Conservation (phyloP, 2,797 vertebrate species). For the Periparus ater region DNA sequence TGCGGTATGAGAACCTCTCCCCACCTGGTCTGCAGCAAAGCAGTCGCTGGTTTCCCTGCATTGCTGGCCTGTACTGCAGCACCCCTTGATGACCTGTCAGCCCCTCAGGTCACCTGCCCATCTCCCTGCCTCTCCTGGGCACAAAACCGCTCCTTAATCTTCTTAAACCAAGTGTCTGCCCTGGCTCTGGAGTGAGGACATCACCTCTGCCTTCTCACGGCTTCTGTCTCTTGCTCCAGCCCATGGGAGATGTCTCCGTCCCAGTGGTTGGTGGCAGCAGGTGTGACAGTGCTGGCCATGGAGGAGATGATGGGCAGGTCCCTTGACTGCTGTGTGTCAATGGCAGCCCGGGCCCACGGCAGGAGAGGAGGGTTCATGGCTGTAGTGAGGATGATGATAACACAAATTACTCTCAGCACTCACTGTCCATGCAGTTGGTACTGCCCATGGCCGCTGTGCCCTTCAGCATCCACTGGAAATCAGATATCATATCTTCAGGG, state of each 20-base stretch:
- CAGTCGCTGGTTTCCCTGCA: background rate
- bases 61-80: background rate
- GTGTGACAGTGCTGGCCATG: fast-evolving
- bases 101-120: background rate
- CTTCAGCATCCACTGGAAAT: background rate
- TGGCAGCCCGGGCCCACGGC: background rate
- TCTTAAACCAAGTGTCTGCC: background rate
- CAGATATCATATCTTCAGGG: background rate
- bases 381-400: background rate
- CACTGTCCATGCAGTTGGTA: fast-evolving
- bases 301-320: background rate
- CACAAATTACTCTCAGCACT: background rate
- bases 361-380: background rate
- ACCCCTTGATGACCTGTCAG: background rate
- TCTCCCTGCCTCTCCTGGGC: background rate
- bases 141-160: fast-evolving
- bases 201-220: fast-evolving
- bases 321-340: fast-evolving
- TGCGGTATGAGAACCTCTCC: fast-evolving
- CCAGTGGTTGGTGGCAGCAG: fast-evolving
- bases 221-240: background rate
- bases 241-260: fast-evolving
- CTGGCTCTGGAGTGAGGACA: fast-evolving
- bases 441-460: background rate
- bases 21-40: fast-evolving